These are phyloP conservation scores for Bothrops jararaca DNA, from an alignment of 2,113 vertebrate genomes.

Conservation along the genomic window DNA sequence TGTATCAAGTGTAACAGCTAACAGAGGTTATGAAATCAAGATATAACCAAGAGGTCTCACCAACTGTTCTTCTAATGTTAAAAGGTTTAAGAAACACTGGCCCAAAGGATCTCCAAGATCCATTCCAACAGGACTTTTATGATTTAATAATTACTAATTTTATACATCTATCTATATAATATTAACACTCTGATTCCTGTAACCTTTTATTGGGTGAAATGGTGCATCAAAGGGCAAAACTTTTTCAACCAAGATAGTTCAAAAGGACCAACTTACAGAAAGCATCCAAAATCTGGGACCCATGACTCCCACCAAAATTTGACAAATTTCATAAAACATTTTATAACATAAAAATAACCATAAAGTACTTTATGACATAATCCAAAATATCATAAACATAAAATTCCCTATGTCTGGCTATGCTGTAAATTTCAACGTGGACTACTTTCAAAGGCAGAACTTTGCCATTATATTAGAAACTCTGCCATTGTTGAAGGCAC, in stretches of 20 bases:
- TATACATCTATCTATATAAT: neutral
- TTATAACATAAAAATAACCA: neutral
- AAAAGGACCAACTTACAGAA: neutral
- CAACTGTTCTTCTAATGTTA: slow-evolving; percentile 25
- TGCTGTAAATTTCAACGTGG: neutral
- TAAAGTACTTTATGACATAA: neutral
- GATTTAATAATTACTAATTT: neutral
- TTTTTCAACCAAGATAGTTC: neutral
- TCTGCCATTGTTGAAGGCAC: neutral
- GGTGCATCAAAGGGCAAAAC: neutral
- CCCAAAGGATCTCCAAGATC: neutral
- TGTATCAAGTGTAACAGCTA: slow-evolving; percentile 43
- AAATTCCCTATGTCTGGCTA: neutral
- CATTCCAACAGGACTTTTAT: neutral
- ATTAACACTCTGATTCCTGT: neutral
- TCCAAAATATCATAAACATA: neutral
- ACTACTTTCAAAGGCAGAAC: neutral
- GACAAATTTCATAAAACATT: neutral
- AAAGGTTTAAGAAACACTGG: neutral
- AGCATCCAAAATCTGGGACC: neutral
- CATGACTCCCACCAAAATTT: neutral
- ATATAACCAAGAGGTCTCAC: slow-evolving; percentile 34
- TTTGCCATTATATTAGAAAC: neutral
- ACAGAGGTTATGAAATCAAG: slow-evolving; percentile 21
- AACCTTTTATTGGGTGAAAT: neutral